Percentiles rank a stretch among this genome's conserved stretches.
Conservation (phyloP, 2,113 vertebrate species). For the Tiliqua scincoides region DNA sequence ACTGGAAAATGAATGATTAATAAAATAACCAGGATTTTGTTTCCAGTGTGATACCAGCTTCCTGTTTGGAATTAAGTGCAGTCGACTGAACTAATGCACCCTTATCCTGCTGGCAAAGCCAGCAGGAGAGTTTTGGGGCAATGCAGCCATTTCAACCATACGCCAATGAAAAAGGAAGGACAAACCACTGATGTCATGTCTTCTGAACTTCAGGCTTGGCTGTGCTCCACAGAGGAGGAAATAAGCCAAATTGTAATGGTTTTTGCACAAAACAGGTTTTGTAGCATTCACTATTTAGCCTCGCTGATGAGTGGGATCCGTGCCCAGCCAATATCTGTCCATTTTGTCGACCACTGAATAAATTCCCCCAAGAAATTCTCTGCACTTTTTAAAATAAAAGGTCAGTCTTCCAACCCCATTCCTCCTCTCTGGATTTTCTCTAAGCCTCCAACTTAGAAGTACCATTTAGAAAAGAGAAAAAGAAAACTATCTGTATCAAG, state of each 20-base stretch:
- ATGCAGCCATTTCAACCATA: background rate
- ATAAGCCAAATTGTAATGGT: background rate
- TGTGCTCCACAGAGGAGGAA: background rate
- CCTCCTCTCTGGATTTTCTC: background rate
- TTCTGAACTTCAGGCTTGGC: background rate
- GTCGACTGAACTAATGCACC: conserved; percentile 29
- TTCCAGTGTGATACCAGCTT: conserved; percentile 21
- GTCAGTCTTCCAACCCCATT: background rate
- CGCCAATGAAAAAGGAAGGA: background rate
- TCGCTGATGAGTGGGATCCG: background rate
- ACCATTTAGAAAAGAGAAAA: background rate
- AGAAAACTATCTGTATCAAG: background rate
- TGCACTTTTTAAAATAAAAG: background rate
- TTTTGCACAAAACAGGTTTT: background rate
- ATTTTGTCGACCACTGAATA: background rate
- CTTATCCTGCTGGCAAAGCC: conserved; percentile 21
- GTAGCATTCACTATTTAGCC: background rate
- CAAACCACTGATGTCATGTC: background rate
- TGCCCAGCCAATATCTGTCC: background rate
- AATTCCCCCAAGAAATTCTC: background rate
- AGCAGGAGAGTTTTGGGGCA: conserved; percentile 2
- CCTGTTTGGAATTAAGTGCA: background rate
- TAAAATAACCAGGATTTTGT: background rate
- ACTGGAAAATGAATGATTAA: conserved; percentile 24
- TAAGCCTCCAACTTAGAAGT: background rate